phyloP scores from a whole-genome alignment of 37 sponge, comb jelly and placozoan genomes.

The Spongia lamella region DNA sequence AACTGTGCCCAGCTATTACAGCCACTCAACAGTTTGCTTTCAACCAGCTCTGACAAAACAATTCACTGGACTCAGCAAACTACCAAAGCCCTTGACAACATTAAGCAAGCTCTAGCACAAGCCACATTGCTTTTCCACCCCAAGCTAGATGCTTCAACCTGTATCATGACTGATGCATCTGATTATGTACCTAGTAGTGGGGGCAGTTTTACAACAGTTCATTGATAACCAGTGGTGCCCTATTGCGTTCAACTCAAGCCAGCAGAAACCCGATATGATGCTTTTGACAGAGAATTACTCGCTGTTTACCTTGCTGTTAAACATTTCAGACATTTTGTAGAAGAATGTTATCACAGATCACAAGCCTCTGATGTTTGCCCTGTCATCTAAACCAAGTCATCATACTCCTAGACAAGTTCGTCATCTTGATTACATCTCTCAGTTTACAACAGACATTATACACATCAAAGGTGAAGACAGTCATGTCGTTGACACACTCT shows the following conservation, averaged over 20 bases:
- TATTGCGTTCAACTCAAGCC: background rate
- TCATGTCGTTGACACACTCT: background rate
- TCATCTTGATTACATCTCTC: slow-evolving; percentile 6
- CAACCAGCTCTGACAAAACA: no score
- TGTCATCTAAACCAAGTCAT: background rate
- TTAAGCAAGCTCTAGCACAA: slow-evolving; percentile 29
- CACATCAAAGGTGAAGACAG: background rate
- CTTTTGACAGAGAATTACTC: background rate
- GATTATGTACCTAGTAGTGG: background rate
- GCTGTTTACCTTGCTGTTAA: slow-evolving; percentile 3
- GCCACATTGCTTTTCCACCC: slow-evolving; percentile 18
- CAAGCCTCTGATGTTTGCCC: slow-evolving; percentile 2
- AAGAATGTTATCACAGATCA: slow-evolving; percentile 10
- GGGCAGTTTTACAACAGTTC: no score
- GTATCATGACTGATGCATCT: slow-evolving; percentile 67
- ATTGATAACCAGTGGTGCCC: no score
- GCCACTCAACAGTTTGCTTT: background rate
- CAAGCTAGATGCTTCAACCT: slow-evolving; percentile 19
- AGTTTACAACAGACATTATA: slow-evolving; percentile 21
- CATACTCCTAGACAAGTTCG: slow-evolving; percentile 14
- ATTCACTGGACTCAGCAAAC: slow-evolving; percentile 13
- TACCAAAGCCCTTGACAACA: background rate
- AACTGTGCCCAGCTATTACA: background rate
- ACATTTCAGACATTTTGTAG: slow-evolving; percentile 18
- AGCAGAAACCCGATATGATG: background rate